A percentile compares a stretch with the other conserved stretches of the same genome.
phyloP scores from a whole-genome alignment of 2,797 vertebrate species.

The Silurus aristotelis region DNA sequence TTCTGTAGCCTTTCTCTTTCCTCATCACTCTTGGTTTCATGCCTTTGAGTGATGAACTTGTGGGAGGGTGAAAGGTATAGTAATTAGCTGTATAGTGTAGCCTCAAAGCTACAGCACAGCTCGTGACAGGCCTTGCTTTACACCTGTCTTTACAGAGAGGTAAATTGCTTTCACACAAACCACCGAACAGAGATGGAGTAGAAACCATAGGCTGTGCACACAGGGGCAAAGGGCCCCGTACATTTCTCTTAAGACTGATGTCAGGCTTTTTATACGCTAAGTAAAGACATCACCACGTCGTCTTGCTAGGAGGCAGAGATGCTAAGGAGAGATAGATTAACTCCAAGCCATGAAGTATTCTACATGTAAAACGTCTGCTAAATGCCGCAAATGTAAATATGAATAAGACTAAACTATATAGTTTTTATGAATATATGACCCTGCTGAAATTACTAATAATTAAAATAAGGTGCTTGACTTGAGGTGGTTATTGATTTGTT shows the following conservation, averaged over 20 bases:
- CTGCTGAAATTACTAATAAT: not conserved
- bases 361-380: too few species aligned
- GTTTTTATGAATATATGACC: too few species aligned
- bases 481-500: not conserved
- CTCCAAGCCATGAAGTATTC: not conserved
- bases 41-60: slow-evolving; percentile 45
- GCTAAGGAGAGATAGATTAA: slow-evolving; percentile 1
- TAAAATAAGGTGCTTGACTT: not conserved
- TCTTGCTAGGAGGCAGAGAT: not conserved
- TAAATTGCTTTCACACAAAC: slow-evolving; percentile 15
- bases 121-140: slow-evolving; percentile 28
- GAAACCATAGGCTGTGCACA: slow-evolving; percentile 12
- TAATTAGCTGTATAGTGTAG: slow-evolving; percentile 49
- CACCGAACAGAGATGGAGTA: not conserved
- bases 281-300: not conserved
- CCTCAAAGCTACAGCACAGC: slow-evolving; percentile 8
- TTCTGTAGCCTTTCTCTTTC: slow-evolving; percentile 33
- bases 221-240: not conserved
- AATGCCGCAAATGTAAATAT: too few species aligned
- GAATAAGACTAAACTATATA: too few species aligned
- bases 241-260: not conserved
- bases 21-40: slow-evolving; percentile 28
- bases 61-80: slow-evolving; percentile 47
- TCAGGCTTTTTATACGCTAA: not conserved
- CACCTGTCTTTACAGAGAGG: slow-evolving; percentile 16